Evolutionary conservation across 2,113 vertebrate species (phyloP).

Genomic region (Larimichthys crocea): DNA sequence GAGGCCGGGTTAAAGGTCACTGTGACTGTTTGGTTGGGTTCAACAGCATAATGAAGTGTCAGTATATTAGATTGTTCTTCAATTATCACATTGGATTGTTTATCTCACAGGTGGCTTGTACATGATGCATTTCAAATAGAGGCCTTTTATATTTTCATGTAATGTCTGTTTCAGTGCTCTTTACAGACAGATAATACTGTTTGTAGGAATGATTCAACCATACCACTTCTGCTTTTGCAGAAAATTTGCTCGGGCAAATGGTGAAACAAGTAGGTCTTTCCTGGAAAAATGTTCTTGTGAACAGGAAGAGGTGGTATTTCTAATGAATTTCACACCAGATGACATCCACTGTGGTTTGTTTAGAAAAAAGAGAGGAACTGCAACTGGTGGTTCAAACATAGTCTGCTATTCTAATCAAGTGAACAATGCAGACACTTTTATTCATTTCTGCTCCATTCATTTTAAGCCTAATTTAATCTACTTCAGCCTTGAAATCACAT

Average conservation of each 20-base stretch:
- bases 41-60: neutral
- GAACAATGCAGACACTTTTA: neutral
- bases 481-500: neutral
- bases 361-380: constrained; percentile 8
- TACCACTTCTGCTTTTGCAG: neutral
- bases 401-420: neutral
- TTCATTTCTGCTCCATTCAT: neutral
- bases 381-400: neutral
- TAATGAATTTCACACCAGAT: neutral
- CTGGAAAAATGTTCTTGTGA: neutral
- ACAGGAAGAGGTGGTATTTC: constrained; percentile 17
- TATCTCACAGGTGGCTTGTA: neutral
- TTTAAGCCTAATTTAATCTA: neutral
- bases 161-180: neutral
- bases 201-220: neutral
- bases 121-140: neutral
- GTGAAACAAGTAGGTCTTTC: neutral
- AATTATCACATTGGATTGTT: neutral
- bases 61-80: neutral
- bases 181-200: neutral
- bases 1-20: constrained; percentile 2
- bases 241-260: neutral
- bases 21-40: neutral
- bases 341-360: neutral
- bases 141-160: neutral